Percentiles rank a stretch among this genome's conserved stretches.
These are phyloP conservation scores for Drosophila borborema DNA, from an alignment of 2,888 invertebrate species.

Conservation along the genomic window DNA sequence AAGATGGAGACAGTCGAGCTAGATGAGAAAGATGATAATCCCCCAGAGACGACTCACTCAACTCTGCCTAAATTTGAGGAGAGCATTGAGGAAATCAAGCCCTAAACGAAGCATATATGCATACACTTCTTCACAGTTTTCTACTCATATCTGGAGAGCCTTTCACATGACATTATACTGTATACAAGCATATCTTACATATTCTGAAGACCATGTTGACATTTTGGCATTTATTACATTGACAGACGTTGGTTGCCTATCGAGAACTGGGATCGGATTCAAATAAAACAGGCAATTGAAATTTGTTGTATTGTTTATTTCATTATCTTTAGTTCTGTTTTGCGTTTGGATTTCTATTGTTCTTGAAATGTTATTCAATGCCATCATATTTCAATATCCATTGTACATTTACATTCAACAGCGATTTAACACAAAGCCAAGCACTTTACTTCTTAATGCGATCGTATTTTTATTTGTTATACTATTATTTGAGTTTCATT, in stretches of 20 bases:
- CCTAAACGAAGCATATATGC: neutral
- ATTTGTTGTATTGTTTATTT: constrained; percentile 59
- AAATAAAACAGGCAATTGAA: constrained; percentile 34
- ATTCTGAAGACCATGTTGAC: neutral
- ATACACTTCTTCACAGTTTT: too few species aligned
- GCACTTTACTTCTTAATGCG: constrained; percentile 67
- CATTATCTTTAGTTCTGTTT: constrained; percentile 45
- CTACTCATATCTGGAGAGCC: neutral
- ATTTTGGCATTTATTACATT: neutral
- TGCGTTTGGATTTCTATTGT: constrained; percentile 46
- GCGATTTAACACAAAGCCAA: constrained; percentile 85
- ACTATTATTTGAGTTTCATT: constrained; percentile 39
- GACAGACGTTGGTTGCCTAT: neutral
- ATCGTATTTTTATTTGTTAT: constrained; percentile 9
- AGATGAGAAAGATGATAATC: neutral
- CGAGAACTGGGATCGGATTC: neutral
- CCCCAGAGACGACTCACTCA: neutral
- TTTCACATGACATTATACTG: neutral
- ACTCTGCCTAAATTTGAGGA: neutral
- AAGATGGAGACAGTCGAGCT: neutral
- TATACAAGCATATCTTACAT: neutral
- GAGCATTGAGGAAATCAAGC: constrained; percentile 3
- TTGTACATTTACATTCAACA: constrained; percentile 85
- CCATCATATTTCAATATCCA: constrained; percentile 48
- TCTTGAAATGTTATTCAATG: constrained; percentile 36